Evolutionary conservation across 2,113 vertebrate species (phyloP), one percentile per base, ranked within the genome.

Genomic region (Rhynchomys soricoides): DNA sequence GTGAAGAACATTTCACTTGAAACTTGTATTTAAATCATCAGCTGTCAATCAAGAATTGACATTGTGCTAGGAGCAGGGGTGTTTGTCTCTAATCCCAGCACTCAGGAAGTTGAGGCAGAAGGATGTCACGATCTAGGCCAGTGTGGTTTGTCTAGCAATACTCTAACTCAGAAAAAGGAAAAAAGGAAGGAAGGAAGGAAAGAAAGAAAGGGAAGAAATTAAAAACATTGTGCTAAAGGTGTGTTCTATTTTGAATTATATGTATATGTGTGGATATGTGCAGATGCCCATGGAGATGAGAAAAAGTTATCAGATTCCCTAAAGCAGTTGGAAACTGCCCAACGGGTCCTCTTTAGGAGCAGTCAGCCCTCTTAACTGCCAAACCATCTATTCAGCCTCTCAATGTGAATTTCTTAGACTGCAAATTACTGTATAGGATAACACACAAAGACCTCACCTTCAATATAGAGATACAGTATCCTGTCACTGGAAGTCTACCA

Each of bases 1-100:
- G 57, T 64, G 26, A 17, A 64, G 43, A 73, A 0, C 71, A 95
- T 90, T 89, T 79, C 37, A 50, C 77, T 83, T 78, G 70, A 90
- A 89, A 64, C 37, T 55, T 89, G 45, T 62, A 64, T 59, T 86
- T 48, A 62, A 66, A 96, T 95, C 66, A n/a, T 89, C 66, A 64
- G 50, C 68, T 57, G 29, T 50, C 74, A 68, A 37, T 96, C 52
- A 86, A 79, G 87, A 78, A 43, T n/a, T 57, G 70, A 74, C 86
- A 43, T 57, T 19, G 52, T 10, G 26, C 16, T 52, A 59, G 15
- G 50, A 71, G 4, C 31, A 26, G 16, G 43, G 68, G 68, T 12
- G 4, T 43, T 40, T 19, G 40, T 43, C 34, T 73, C 9, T 57
- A 73, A 74, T 57, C 26, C 70, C 50, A 59, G 34, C 52, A 59